phyloP scores from a whole-genome alignment of 2,888 invertebrate genomes.

The Ectobius pallidus region DNA sequence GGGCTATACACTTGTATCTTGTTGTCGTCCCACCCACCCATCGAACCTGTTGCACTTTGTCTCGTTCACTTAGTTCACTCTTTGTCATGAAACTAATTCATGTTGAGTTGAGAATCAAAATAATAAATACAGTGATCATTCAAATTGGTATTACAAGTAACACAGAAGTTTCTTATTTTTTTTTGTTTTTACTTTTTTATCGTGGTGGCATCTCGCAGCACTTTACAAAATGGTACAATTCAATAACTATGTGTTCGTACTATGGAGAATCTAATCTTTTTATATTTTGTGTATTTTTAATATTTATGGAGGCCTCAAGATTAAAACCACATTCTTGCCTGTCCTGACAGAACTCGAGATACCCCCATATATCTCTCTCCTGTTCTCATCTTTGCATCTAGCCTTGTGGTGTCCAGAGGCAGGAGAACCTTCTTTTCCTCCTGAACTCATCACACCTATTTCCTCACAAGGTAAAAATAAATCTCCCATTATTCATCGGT shows the following conservation, averaged over 20 bases:
- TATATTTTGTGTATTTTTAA: constrained; percentile 23
- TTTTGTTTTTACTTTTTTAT: constrained; percentile 10
- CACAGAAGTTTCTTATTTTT: constrained; percentile 36
- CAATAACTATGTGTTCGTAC: constrained; percentile 35
- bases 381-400: not conserved
- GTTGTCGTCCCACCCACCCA: constrained; percentile 29
- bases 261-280: constrained; percentile 40
- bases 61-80: constrained; percentile 33
- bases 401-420: not conserved
- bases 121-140: constrained; percentile 45
- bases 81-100: constrained; percentile 30
- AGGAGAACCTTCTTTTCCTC: not conserved
- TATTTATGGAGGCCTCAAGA: constrained; percentile 24
- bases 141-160: constrained; percentile 43
- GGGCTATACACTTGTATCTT: constrained; percentile 35
- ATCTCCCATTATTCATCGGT: constrained; percentile 33
- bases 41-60: constrained; percentile 29
- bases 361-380: no score
- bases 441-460: constrained; percentile 34
- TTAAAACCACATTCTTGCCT: constrained; percentile 14
- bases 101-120: constrained; percentile 40
- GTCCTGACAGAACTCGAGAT: constrained; percentile 9
- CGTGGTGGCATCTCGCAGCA: constrained; percentile 39
- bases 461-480: constrained; percentile 39
- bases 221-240: constrained; percentile 43